Percentiles rank a stretch among this genome's conserved stretches.
These are phyloP conservation scores for Cryptosula pallasiana DNA, from an alignment of 2,888 invertebrate species.

Conservation along the genomic window DNA sequence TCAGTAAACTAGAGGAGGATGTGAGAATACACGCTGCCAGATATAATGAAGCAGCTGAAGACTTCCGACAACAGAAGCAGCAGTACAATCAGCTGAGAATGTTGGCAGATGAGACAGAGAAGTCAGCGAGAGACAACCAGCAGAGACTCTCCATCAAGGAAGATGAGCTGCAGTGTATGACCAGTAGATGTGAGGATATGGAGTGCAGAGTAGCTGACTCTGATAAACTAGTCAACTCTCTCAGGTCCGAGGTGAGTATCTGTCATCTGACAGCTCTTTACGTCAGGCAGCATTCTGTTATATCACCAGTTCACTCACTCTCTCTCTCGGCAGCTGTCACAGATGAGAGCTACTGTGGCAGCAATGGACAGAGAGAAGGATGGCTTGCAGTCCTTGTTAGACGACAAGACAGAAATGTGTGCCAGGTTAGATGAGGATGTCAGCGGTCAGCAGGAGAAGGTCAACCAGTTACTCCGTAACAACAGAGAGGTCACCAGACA, in stretches of 20 bases:
- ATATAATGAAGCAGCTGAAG: constrained; percentile 39
- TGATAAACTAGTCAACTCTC: background rate
- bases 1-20: constrained; percentile 42
- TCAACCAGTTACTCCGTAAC: constrained; percentile 4
- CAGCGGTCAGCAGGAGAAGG: constrained; percentile 28
- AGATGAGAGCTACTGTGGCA: constrained; percentile 39
- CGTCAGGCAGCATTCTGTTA: background rate
- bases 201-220: constrained; percentile 38
- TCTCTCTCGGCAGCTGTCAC: constrained; percentile 32
- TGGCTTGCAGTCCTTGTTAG: constrained; percentile 43
- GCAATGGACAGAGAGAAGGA: constrained; percentile 51
- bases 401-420: constrained; percentile 48
- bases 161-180: constrained; percentile 40
- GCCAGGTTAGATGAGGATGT: constrained; percentile 43
- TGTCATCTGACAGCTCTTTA: background rate
- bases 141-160: constrained; percentile 40
- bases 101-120: constrained; percentile 49
- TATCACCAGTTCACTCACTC: no score
- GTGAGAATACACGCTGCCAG: constrained; percentile 39
- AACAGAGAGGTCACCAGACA: constrained; percentile 9
- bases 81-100: constrained; percentile 49
- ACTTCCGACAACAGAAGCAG: constrained; percentile 38
- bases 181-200: constrained; percentile 36
- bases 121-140: constrained; percentile 42
- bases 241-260: background rate